phyloP scores from a whole-genome alignment of 2,113 vertebrate species.

The Anas platyrhynchos region DNA sequence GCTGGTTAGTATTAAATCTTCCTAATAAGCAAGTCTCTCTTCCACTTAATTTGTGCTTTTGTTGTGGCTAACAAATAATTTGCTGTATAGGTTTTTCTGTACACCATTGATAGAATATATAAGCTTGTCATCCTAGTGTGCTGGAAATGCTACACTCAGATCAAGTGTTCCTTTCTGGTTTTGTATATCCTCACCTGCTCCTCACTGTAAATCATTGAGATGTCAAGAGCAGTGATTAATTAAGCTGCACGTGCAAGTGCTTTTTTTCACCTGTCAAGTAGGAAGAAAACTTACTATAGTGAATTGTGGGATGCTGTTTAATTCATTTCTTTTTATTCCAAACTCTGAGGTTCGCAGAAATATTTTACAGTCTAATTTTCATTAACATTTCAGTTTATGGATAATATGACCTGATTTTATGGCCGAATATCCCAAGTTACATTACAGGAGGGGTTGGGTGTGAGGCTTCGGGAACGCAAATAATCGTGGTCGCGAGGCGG shows the following conservation, averaged over 20 bases:
- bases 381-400: conserved; percentile 9
- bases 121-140: conserved; percentile 84
- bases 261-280: conserved; percentile 90
- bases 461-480: not conserved
- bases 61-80: conserved; percentile 68
- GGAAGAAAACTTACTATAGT: conserved; percentile 73
- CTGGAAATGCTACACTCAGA: conserved; percentile 79
- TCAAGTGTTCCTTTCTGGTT: conserved; percentile 83
- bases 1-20: conserved; percentile 62
- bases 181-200: conserved; percentile 96
- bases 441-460: not conserved
- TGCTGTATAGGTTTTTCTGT: conserved; percentile 61
- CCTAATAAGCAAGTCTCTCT: conserved; percentile 55
- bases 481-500: fast-evolving
- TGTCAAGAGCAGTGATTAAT: conserved; percentile 91
- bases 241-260: conserved; percentile 89
- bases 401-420: not conserved
- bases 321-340: conserved; percentile 65
- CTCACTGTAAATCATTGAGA: conserved; percentile 91
- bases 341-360: conserved; percentile 54
- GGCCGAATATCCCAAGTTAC: conserved; percentile 13
- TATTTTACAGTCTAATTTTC: conserved; percentile 61
- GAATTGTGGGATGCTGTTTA: conserved; percentile 68
- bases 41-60: conserved; percentile 71
- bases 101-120: conserved; percentile 82